These are phyloP conservation scores for Furnarius figulus DNA, from an alignment of 2,113 vertebrate genomes.

Conservation along the genomic window DNA sequence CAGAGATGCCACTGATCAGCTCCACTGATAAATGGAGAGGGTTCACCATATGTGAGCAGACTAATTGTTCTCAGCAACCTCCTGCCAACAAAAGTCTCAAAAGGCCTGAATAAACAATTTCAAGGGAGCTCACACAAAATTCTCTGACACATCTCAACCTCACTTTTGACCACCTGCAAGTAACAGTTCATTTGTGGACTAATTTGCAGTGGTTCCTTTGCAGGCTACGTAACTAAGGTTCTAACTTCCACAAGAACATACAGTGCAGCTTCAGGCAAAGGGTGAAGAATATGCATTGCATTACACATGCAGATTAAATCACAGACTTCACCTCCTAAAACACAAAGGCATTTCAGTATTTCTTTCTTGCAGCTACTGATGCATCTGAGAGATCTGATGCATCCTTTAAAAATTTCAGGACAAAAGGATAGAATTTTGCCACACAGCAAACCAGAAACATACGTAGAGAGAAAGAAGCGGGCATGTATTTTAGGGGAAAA, in stretches of 20 bases:
- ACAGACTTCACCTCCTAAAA: not conserved
- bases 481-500: not conserved
- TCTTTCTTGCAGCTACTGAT: not conserved
- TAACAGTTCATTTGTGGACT: not conserved
- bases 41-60: not conserved
- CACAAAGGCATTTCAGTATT: not conserved
- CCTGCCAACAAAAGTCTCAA: not conserved
- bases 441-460: not conserved
- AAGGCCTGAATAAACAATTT: not conserved
- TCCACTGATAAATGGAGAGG: not conserved
- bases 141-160: not conserved
- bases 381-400: not conserved
- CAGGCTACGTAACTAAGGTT: not conserved
- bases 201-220: not conserved
- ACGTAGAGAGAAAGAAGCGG: not conserved
- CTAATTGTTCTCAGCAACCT: not conserved
- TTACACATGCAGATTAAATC: not conserved
- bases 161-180: not conserved
- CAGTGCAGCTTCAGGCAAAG: not conserved
- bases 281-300: fast-evolving
- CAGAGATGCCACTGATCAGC: not conserved
- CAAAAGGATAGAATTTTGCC: not conserved
- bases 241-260: not conserved
- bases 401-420: not conserved
- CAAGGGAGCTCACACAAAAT: not conserved